These are phyloP conservation scores for Lerema accius DNA, from an alignment of 1,140 invertebrate genomes.

Conservation along the genomic window DNA sequence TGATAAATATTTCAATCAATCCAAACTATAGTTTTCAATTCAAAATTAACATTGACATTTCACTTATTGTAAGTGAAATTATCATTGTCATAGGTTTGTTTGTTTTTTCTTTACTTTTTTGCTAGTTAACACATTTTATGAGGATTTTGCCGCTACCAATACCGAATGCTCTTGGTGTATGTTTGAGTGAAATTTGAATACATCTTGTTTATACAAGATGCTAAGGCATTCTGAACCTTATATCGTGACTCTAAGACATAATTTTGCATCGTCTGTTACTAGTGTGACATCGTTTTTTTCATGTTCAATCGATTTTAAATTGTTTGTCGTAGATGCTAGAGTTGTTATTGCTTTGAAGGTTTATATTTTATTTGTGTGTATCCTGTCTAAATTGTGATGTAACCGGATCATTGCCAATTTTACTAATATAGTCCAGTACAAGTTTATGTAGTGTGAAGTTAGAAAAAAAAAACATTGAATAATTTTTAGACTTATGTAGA, in stretches of 20 bases:
- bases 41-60: not conserved
- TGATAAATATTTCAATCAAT: not conserved
- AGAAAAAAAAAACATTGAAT: too few species aligned
- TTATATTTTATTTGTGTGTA: not conserved
- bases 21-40: too few species aligned
- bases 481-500: too few species aligned
- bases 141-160: conserved; percentile 25
- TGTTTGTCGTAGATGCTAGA: not conserved
- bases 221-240: not conserved
- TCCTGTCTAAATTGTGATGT: not conserved
- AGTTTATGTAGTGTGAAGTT: too few species aligned
- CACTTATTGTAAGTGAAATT: not conserved
- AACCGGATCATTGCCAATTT: too few species aligned
- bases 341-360: not conserved
- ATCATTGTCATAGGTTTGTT: not conserved
- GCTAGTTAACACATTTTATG: conserved; percentile 34
- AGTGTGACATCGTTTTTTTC: not conserved
- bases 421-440: too few species aligned
- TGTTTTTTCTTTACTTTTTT: too few species aligned
- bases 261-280: not conserved
- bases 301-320: not conserved
- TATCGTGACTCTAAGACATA: not conserved
- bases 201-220: not conserved
- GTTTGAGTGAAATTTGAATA: conserved; percentile 8
- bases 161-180: conserved; percentile 1